phyloP scores from a whole-genome alignment of 2,888 invertebrate genomes.

The Seira sanloemensis region DNA sequence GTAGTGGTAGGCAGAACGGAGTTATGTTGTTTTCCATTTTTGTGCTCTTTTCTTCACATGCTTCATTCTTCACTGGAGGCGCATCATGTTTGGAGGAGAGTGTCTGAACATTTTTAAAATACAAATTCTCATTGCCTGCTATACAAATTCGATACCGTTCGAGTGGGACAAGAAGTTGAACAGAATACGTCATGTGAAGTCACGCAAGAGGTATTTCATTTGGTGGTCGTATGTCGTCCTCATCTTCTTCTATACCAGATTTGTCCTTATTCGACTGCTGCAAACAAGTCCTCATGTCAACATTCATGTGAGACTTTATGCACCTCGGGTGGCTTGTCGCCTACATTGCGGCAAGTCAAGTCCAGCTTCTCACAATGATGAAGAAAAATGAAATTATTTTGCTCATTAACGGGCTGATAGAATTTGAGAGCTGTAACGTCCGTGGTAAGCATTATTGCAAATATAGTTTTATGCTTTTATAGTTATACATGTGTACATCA shows the following conservation, averaged over 20 bases:
- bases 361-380: constrained; percentile 49
- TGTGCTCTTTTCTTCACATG: background rate
- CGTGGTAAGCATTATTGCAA: constrained; percentile 30
- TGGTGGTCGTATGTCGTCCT: constrained; percentile 55
- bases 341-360: constrained; percentile 51
- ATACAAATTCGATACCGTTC: constrained; percentile 51
- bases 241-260: constrained; percentile 50
- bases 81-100: constrained; percentile 56
- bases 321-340: constrained; percentile 56
- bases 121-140: constrained; percentile 55
- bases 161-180: constrained; percentile 59
- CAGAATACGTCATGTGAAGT: constrained; percentile 35
- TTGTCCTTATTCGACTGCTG: constrained; percentile 48
- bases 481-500: too few species aligned
- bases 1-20: background rate
- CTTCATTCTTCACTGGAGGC: background rate
- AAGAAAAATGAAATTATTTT: constrained; percentile 54
- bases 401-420: constrained; percentile 51
- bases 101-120: constrained; percentile 56
- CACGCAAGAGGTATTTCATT: constrained; percentile 34
- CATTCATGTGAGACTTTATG: constrained; percentile 39
- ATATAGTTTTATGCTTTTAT: too few species aligned
- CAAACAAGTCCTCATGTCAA: constrained; percentile 45
- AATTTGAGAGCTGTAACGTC: constrained; percentile 48
- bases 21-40: background rate